Evolutionary conservation across 2,888 invertebrate species (phyloP), one percentile per base, ranked within the genome.

Genomic region (Allacma fusca): DNA sequence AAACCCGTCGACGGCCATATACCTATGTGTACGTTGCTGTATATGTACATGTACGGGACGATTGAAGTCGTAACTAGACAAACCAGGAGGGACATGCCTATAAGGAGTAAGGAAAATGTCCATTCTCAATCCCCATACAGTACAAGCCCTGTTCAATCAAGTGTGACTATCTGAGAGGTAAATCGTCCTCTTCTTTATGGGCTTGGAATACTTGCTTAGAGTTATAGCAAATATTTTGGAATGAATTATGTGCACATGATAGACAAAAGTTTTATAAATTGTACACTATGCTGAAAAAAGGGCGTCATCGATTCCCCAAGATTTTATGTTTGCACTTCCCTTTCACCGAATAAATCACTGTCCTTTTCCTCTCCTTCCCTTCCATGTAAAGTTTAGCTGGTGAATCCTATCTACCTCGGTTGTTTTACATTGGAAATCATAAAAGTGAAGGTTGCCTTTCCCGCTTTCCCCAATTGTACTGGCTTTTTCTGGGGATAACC

Each of bases 341-440:
- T 34, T 26, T 50, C 40, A 70, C 24, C 24, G 12, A 24, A 26
- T 70, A 70, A 70, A 70, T 70, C 70, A 70, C 70, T 70, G 70
- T 70, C 50, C 70, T 44, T 43, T 26, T 29, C n/a, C 23, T 62
- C 21, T 62, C 21, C 23, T 62, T 23, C 24, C 1, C 26, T 26
- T 9, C 62, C 23, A 9, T 62, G 1, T 62, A n/a, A 21, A 23
- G 21, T 62, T 26, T 62, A 62, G 62, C 21, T 13, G 21, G 23
- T 12, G 2, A 62, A 26, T 1, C 9, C 34, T 34, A 34, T 34
- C 34, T 34, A 34, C 34, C 34, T 34, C 34, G 34, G 9, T 34
- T 34, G 34, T 9, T 34, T 34, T 34, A 34, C 34, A 34, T 34
- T 34, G 34, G 34, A 34, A 34, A 34, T 34, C 34, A 34, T 34